Base-by-base conservation (phyloP, 2,888 invertebrate species). In the Rhagonycha lutea region DNA sequence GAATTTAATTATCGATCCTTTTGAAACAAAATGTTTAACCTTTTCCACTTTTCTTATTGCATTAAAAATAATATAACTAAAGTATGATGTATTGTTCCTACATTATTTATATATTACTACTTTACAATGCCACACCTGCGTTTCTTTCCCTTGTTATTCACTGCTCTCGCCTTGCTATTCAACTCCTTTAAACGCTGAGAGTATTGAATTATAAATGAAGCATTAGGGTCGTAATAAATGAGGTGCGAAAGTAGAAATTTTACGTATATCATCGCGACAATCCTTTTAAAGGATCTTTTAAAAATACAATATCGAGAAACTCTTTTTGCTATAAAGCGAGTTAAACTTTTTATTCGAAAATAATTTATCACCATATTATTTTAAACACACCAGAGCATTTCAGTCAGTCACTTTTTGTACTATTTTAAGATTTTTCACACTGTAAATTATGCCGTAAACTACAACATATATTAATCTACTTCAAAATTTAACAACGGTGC, bases 151-250 rank as follows among this genome's bases (percentile, higher is more conserved):
- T 32, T 32, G 12, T n/a, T 32, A 32, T 32, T 12, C 32, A 32
- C 12, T 32, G 32, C 32, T 4, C 4, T 12, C 1, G 12, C 12
- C 32, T 4, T 32, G n/a, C 47, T n/a, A 47, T 47, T 47, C 69
- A 47, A 5, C 69, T 14, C 23, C 14, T 24, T 60, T 24, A 69
- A 61, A 24, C 70, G 14, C 24, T 14, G 32, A 65, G 65, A 71
- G 32, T 14, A 14, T 71, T 71, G 65, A 71, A 71, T 65, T 65
- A 71, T 71, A 65, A 71, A 71, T 71, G 65, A 62, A 18, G 63
- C 65, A 60, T 65, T 71, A 32, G 26, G 63, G 32, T 24, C 18
- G 61, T 70, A 71, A 71, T 47, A 71, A 71, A 71, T 26, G 65
- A 62, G 29, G 24, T 24, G 47, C 26, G n/a, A n/a, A 47, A n/a